phyloP scores from a whole-genome alignment of 2,113 vertebrate species.

The Paradisaea rubra region DNA sequence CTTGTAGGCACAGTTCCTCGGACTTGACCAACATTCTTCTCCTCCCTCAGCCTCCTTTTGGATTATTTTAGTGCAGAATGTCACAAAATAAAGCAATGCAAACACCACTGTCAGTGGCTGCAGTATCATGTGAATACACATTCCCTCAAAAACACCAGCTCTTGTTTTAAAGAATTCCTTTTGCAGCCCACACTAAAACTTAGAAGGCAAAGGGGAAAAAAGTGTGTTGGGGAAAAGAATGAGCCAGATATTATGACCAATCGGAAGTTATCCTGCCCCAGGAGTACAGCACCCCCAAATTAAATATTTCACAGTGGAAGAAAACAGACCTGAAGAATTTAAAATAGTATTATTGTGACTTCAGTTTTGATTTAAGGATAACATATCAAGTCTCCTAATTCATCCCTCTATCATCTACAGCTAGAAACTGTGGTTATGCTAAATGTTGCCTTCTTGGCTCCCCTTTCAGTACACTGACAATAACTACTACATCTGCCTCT shows the following conservation, averaged over 20 bases:
- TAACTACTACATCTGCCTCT: not conserved
- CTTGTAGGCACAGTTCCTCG: accelerated
- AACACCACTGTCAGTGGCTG: not conserved
- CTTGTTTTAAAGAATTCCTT: not conserved
- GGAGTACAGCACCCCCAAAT: not conserved
- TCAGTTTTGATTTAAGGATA: not conserved
- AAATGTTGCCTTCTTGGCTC: not conserved
- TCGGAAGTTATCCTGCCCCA: not conserved
- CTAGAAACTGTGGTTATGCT: not conserved
- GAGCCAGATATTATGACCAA: not conserved
- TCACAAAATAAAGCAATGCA: not conserved
- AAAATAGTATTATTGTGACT: not conserved
- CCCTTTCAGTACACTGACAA: not conserved
- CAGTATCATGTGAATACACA: not conserved
- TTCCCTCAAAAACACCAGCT: not conserved
- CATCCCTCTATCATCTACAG: not conserved
- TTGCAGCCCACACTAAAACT: not conserved
- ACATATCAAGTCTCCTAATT: not conserved
- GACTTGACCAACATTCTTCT: not conserved
- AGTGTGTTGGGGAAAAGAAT: not conserved
- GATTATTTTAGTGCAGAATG: not conserved
- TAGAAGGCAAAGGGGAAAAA: not conserved
- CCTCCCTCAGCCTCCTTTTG: not conserved
- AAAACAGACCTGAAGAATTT: not conserved
- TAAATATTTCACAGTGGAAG: not conserved